Conservation (phyloP, 2,888 invertebrate genomes). For the Synanthedon andrenaeformis region DNA sequence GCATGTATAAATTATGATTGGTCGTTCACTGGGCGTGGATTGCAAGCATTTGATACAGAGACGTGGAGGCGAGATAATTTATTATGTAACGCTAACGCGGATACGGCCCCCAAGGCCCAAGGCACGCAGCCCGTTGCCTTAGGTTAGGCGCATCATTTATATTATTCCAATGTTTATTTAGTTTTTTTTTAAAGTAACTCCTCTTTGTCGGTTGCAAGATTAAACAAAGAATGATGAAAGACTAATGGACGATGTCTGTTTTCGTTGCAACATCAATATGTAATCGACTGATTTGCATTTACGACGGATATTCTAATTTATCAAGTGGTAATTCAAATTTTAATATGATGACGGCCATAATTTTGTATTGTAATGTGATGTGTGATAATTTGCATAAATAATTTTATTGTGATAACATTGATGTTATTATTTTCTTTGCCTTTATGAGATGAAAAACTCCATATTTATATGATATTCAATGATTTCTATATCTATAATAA, state of each 20-base stretch:
- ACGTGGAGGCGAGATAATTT: conserved; percentile 61
- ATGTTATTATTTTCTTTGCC: too few species aligned
- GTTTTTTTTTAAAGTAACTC: conserved; percentile 50
- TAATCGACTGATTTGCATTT: conserved; percentile 60
- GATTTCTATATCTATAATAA: too few species aligned
- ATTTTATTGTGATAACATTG: conserved; percentile 12
- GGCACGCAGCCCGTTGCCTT: conserved; percentile 50
- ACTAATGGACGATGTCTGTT: conserved; percentile 58
- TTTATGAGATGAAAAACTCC: too few species aligned
- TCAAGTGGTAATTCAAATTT: conserved; percentile 38
- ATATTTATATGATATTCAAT: too few species aligned
- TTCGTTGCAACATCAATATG: conserved; percentile 53
- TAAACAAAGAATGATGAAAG: conserved; percentile 64
- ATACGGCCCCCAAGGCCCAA: conserved; percentile 33
- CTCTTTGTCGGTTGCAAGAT: conserved; percentile 47
- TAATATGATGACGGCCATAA: conserved; percentile 39
- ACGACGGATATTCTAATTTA: conserved; percentile 43
- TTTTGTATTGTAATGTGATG: conserved; percentile 31
- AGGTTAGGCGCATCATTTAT: conserved; percentile 66
- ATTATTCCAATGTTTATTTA: conserved; percentile 64
- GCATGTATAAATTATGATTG: conserved; percentile 51
- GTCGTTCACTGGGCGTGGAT: conserved; percentile 45
- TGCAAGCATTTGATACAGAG: conserved; percentile 50
- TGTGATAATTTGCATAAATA: conserved; percentile 30
- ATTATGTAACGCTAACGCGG: conserved; percentile 40